These are phyloP conservation scores for Lacanobia wlatinum DNA, from an alignment of 2,888 invertebrate genomes.

Conservation along the genomic window DNA sequence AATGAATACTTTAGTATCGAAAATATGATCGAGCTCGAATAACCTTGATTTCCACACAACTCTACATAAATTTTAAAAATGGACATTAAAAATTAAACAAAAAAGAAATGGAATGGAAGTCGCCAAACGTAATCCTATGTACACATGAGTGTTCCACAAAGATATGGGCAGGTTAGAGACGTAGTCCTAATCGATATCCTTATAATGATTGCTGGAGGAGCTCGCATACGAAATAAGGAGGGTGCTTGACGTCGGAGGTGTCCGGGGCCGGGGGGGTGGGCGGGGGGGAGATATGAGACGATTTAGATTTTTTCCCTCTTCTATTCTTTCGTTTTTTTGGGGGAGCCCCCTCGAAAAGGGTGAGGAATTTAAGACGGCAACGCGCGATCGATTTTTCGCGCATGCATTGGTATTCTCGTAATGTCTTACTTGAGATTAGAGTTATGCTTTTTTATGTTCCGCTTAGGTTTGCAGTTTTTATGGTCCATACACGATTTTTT, in stretches of 20 bases:
- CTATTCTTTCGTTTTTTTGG: conserved; percentile 91
- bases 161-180: conserved; percentile 89
- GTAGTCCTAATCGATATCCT: conserved; percentile 91
- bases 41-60: neutral
- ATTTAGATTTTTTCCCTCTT: conserved; percentile 91
- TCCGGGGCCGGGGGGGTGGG: conserved; percentile 79
- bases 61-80: conserved; percentile 19
- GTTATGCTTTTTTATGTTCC: conserved; percentile 83
- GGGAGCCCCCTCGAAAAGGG: conserved; percentile 90
- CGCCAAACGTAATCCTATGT: conserved; percentile 79
- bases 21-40: neutral
- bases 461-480: conserved; percentile 52
- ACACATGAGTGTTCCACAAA: conserved; percentile 85
- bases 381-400: conserved; percentile 90
- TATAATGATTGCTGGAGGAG: conserved; percentile 91
- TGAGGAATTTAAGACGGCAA: conserved; percentile 91
- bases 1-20: neutral
- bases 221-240: conserved; percentile 91
- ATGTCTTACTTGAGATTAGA: conserved; percentile 90
- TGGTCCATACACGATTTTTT: conserved; percentile 9
- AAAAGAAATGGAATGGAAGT: conserved; percentile 58
- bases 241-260: conserved; percentile 89
- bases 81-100: conserved; percentile 29
- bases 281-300: conserved; percentile 89
- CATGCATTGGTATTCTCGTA: conserved; percentile 91